Evolutionary conservation across 2,113 vertebrate genomes (phyloP).

Genomic region (Diadophis punctatus): DNA sequence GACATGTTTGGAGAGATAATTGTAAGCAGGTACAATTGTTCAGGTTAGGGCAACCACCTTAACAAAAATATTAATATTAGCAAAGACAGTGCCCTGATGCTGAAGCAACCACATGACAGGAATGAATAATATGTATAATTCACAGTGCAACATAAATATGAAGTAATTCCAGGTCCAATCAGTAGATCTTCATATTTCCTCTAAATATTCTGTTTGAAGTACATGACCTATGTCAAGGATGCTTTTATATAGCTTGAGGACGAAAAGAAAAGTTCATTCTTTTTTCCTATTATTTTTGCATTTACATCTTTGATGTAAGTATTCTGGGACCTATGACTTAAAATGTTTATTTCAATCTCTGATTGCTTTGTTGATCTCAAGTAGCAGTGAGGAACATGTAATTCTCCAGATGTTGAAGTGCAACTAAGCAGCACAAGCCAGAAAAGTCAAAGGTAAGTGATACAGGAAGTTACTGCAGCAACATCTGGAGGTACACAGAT

Average conservation of each 20-base stretch:
- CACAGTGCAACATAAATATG: slow-evolving; percentile 8
- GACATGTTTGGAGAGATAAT: neutral
- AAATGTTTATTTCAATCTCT: neutral
- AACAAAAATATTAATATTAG: slow-evolving; percentile 2
- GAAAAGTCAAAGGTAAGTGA: neutral
- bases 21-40: neutral
- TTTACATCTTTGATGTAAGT: neutral
- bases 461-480: neutral
- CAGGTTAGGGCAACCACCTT: neutral
- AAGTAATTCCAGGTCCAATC: slow-evolving; percentile 9
- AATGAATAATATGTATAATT: slow-evolving; percentile 13
- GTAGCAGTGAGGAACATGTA: neutral
- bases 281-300: neutral
- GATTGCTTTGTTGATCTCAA: neutral
- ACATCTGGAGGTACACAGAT: neutral
- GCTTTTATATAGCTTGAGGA: neutral
- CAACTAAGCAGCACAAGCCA: neutral
- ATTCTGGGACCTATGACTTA: neutral
- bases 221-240: slow-evolving; percentile 10
- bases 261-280: neutral
- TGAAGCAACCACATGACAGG: neutral
- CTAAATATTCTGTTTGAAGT: slow-evolving; percentile 26
- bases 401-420: neutral
- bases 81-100: neutral
- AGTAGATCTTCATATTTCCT: slow-evolving; percentile 23